Evolutionary conservation across 1,140 invertebrate genomes (phyloP), one percentile per base, ranked within the genome.

Genomic region (Drosophila nigromelanica): DNA sequence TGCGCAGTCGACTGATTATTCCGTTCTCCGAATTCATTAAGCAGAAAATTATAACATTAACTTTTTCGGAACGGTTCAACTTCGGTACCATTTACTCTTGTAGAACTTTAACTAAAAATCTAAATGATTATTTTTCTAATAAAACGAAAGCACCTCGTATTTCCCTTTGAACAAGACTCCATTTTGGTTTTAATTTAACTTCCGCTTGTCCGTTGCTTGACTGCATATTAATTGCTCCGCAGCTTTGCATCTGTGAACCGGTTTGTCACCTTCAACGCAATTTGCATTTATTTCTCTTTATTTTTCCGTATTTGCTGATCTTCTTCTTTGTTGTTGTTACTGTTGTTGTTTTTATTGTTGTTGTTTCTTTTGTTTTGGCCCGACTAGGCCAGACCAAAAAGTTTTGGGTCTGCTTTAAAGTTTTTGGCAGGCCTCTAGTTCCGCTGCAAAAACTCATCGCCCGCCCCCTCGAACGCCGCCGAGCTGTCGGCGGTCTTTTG

Each of bases 371-470:
- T 52, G 12, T 58, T 55, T 54, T 35, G 35, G 21, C 27, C 50
- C 62, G 56, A 45, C 50, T 48, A 40, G 42, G 59, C 42, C 67
- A 42, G 61, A 30, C 69, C 30, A 71, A 72, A 82, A 81, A 81
- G 63, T 78, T 81, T 81, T 59, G 37, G 78, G 69, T 80, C 63
- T 82, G 74, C 55, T 72, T 78, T 73, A 77, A 62, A 62, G 40
- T 59, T 58, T 59, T 58, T 66, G 61, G 51, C 68, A 71, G 52
- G 52, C 58, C 61, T 48, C 54, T 50, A 45, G 51, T 55, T 63
- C 55, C 51, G 35, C 24, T 35, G n/a, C 33, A 50, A 35, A 27
- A 35, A 5, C 4, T 5, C 50, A 6, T 21, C 33, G 10, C n/a
- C 10, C 7, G 5, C 8, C 11, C 5, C 58, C 43, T 12, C 18